Evolutionary conservation across 2,113 vertebrate species (phyloP).

Genomic region (Macquaria australasica): DNA sequence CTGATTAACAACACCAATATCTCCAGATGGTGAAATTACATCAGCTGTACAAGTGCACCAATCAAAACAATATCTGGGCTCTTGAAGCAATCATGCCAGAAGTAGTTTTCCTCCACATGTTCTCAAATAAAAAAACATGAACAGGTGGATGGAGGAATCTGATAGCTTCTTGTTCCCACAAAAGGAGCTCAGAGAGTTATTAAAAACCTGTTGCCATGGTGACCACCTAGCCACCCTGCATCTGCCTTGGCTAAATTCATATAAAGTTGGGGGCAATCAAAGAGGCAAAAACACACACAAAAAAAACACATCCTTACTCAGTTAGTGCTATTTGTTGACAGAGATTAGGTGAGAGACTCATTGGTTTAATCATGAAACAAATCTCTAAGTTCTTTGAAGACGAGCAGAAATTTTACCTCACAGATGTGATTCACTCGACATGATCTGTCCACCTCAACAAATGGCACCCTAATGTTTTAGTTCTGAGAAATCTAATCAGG

Average conservation of each 20-base stretch:
- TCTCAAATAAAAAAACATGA: slow-evolving; percentile 39
- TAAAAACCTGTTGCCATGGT: slow-evolving; percentile 71
- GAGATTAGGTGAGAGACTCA: neutral
- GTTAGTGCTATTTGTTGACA: slow-evolving; percentile 15
- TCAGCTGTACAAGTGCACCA: slow-evolving; percentile 23
- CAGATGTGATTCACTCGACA: slow-evolving; percentile 3
- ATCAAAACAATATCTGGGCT: slow-evolving; percentile 39
- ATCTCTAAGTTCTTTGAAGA: neutral
- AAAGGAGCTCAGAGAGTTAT: slow-evolving; percentile 52
- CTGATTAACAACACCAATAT: slow-evolving; percentile 33
- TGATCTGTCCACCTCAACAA: neutral
- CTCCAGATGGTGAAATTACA: slow-evolving; percentile 47
- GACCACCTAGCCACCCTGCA: slow-evolving; percentile 53
- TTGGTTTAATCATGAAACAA: neutral
- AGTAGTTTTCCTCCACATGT: slow-evolving; percentile 45
- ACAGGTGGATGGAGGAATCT: slow-evolving; percentile 55
- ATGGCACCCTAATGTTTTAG: slow-evolving; percentile 7
- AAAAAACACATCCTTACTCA: neutral
- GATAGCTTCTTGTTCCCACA: slow-evolving; percentile 45
- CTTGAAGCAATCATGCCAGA: slow-evolving; percentile 38
- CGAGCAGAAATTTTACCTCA: neutral
- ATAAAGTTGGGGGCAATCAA: slow-evolving; percentile 30
- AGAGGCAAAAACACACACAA: slow-evolving; percentile 4
- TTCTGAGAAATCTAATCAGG: slow-evolving; percentile 20
- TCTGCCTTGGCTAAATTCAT: slow-evolving; percentile 31